phyloP scores from a whole-genome alignment of 2,797 vertebrate species.

The Benthosema pterotum region DNA sequence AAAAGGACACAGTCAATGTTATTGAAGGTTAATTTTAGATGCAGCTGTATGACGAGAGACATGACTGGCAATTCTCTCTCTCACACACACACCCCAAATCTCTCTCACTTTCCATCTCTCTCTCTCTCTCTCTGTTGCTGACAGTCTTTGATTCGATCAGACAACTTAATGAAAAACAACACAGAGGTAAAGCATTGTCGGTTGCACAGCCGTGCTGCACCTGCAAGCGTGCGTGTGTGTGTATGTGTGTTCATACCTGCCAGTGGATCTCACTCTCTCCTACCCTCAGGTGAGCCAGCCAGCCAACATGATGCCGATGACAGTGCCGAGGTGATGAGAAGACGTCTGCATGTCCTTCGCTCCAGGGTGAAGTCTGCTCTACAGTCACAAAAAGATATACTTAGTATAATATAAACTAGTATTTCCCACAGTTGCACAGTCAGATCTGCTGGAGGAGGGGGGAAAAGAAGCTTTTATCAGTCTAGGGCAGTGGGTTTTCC shows the following conservation, averaged over 20 bases:
- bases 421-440: constrained; percentile 19
- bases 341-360: constrained; percentile 52
- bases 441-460: constrained; percentile 5
- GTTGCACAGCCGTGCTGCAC: constrained; percentile 55
- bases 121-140: constrained; percentile 55
- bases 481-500: too few species aligned
- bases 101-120: constrained; percentile 45
- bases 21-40: constrained; percentile 61
- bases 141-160: constrained; percentile 72
- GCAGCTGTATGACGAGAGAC: constrained; percentile 39
- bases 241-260: constrained; percentile 52
- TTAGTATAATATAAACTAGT: constrained; percentile 51
- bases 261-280: constrained; percentile 41
- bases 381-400: constrained; percentile 43
- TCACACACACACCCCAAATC: neutral
- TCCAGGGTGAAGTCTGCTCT: constrained; percentile 46
- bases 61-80: constrained; percentile 13
- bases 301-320: constrained; percentile 62
- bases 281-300: constrained; percentile 59
- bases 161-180: constrained; percentile 77
- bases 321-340: constrained; percentile 70
- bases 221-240: constrained; percentile 58
- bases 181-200: constrained; percentile 54
- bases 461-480: neutral
- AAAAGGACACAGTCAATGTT: constrained; percentile 52